Conservation (phyloP, 2,113 vertebrate genomes). For the Ancistrus triradiatus region DNA sequence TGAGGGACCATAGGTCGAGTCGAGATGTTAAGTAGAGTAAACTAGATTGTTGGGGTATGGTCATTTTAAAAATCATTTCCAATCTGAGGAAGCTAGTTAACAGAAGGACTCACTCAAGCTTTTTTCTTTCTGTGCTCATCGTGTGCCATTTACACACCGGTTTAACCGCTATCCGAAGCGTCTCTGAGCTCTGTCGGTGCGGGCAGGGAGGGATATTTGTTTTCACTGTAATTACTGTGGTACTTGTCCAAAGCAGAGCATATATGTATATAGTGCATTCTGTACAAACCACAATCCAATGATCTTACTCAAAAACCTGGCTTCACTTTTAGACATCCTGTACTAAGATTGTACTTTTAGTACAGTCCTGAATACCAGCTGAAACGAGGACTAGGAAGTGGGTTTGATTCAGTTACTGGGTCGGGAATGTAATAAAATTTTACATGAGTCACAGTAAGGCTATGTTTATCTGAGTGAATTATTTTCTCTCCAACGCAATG, state of each 20-base stretch:
- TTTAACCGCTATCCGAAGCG: not conserved
- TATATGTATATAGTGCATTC: constrained; percentile 40
- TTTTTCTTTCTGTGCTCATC: constrained; percentile 4
- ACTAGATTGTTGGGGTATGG: not conserved
- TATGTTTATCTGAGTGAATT: not conserved
- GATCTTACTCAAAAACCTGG: constrained; percentile 12
- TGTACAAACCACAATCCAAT: constrained; percentile 34
- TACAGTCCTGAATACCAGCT: constrained; percentile 14
- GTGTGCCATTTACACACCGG: not conserved
- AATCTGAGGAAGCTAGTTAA: not conserved
- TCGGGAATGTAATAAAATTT: constrained; percentile 31
- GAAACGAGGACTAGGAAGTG: not conserved
- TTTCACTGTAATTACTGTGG: constrained; percentile 39
- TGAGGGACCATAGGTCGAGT: constrained; percentile 19
- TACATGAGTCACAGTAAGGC: constrained; percentile 6
- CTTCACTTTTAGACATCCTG: constrained; percentile 15
- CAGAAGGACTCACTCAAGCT: not conserved
- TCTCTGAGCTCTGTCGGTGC: not conserved
- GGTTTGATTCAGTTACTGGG: not conserved
- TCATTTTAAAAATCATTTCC: not conserved
- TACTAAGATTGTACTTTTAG: constrained; percentile 24
- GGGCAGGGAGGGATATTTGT: constrained; percentile 19
- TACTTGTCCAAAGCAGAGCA: constrained; percentile 48
- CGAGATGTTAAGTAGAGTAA: not conserved
- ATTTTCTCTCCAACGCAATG: not conserved